Percentiles rank a stretch among this genome's conserved stretches.
These are phyloP conservation scores for Chrysolina haemoptera DNA, from an alignment of 2,888 invertebrate species.

Conservation along the genomic window DNA sequence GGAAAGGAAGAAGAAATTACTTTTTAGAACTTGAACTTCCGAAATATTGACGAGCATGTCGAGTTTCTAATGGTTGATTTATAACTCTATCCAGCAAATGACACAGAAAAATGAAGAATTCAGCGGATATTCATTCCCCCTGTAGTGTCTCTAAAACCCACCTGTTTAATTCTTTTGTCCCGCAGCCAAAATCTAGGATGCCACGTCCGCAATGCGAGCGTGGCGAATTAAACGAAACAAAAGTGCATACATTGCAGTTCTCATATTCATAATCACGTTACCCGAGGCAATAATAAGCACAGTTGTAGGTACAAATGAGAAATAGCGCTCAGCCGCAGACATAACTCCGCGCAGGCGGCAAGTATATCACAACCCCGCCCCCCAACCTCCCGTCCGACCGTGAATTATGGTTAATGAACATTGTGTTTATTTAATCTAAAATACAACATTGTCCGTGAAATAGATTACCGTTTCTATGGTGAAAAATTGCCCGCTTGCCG, in stretches of 20 bases:
- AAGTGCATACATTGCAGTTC: slow-evolving; percentile 57
- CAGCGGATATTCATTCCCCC: too few species aligned
- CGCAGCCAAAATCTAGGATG: slow-evolving; percentile 11
- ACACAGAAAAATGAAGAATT: too few species aligned
- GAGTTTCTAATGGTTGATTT: too few species aligned
- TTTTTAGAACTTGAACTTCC: too few species aligned
- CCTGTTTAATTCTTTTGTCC: neutral
- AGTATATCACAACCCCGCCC: slow-evolving; percentile 65
- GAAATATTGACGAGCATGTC: too few species aligned
- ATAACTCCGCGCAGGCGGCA: slow-evolving; percentile 65
- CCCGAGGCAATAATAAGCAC: slow-evolving; percentile 66
- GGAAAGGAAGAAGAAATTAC: too few species aligned
- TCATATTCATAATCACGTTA: slow-evolving; percentile 69
- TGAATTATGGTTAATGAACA: slow-evolving; percentile 69
- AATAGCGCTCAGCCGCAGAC: slow-evolving; percentile 66
- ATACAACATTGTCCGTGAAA: slow-evolving; percentile 64
- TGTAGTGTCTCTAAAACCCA: neutral
- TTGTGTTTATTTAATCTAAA: slow-evolving; percentile 69
- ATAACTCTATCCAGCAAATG: too few species aligned
- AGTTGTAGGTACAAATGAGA: slow-evolving; percentile 69
- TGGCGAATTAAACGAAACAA: slow-evolving; percentile 47
- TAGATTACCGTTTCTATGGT: slow-evolving; percentile 54
- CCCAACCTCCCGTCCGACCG: slow-evolving; percentile 37
- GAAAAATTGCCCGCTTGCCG: slow-evolving; percentile 55
- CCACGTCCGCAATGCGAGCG: slow-evolving; percentile 31